Percentiles rank a stretch among this genome's conserved stretches.
phyloP scores from a whole-genome alignment of 2,113 vertebrate genomes.

The Phalacrocorax aristotelis region DNA sequence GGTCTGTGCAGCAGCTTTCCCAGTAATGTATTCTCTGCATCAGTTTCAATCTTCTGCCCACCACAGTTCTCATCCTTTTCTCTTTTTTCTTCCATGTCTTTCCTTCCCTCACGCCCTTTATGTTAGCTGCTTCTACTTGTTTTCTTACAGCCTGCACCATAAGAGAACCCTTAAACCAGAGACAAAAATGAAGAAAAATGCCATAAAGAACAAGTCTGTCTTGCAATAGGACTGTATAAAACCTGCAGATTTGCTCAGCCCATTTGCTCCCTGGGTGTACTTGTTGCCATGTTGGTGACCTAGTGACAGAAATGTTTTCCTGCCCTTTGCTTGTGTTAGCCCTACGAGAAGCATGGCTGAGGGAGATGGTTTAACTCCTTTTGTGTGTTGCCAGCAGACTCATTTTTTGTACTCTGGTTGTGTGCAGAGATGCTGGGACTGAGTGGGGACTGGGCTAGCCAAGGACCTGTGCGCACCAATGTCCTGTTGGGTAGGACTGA shows the following conservation, averaged over 20 bases:
- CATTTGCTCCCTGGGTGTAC: neutral
- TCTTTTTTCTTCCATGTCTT: neutral
- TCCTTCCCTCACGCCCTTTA: neutral
- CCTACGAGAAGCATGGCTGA: neutral
- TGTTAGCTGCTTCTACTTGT: neutral
- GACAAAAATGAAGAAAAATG: neutral
- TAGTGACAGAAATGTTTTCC: neutral
- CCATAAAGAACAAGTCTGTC: neutral
- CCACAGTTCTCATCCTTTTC: neutral
- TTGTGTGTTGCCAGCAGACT: neutral
- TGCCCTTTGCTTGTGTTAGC: neutral
- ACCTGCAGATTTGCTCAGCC: neutral
- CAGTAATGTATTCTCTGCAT: neutral
- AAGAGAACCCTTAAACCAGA: neutral
- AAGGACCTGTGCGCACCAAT: fast-evolving
- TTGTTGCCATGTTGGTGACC: neutral
- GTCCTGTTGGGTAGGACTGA: neutral
- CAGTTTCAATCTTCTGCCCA: neutral
- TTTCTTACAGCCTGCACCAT: neutral
- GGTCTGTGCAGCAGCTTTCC: neutral
- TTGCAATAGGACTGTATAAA: neutral
- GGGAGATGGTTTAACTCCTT: neutral
- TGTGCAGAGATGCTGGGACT: neutral
- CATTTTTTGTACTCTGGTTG: fast-evolving
- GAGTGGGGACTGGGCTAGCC: neutral